Base-by-base conservation (phyloP, 2,797 vertebrate species). In the Helostoma temminkii region DNA sequence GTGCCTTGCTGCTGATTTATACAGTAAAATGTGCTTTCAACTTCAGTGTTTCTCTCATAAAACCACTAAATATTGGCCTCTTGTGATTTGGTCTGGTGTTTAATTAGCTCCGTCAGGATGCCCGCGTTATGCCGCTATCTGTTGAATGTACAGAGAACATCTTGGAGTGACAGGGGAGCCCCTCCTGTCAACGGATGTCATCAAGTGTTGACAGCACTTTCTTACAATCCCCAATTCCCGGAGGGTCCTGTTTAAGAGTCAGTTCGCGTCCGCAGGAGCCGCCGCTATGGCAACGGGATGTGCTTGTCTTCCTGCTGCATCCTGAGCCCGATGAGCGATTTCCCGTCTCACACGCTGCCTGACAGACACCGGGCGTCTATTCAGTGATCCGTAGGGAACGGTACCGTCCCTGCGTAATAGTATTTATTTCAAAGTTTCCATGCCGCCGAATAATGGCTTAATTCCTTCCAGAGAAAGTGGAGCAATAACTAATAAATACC, bases 221-320 rank as follows among this genome's bases (percentile, higher is more conserved):
- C 76, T 78, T 66, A 79, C 84, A 80, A 80, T 64, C 78, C 62
- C 36, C 28, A 24, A 2, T 63, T 14, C 76, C 67, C 71, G 43
- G 84, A 74, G 91, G 89, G 90, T 90, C 86, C 91, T 94, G 82
- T 87, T 92, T 92, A 89, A 92, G 85, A 95, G 90, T 90, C 91
- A 92, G 81, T 52, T 52, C 39, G 84, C 88, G 90, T 90, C 89
- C 88, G 86, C 91, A 64, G 45, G 66, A 88, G 79, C 74, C 84
- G 93, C 54, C 88, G 72, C 95, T 93, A 94, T 96, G 94, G 94
- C 93, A 96, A 96, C 94, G 86, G 61, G 82, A 82, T 89, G 93
- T 91, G 91, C 74, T 80, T 85, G 85, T 78, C 82, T 78, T 70
- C 74, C 78, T 80, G 57, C 77, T 78, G 86, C 87, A 77, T 83